Conservation (phyloP, 2,113 vertebrate species). For the Pantherophis guttatus region DNA sequence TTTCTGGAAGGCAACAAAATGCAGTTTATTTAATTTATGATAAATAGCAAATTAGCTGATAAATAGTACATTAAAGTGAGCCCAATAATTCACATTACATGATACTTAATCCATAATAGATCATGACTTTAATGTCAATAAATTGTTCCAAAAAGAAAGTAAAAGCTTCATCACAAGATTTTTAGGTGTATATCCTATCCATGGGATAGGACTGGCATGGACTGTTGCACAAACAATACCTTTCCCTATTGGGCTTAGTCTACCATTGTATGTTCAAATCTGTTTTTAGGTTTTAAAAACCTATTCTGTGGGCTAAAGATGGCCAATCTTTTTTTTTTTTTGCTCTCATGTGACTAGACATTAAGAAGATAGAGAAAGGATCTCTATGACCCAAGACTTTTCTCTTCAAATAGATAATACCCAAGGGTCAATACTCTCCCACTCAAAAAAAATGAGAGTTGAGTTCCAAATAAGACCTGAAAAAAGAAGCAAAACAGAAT, state of each 20-base stretch:
- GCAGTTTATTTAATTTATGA: not conserved
- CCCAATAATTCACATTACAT: not conserved
- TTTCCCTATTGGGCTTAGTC: not conserved
- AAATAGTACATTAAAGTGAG: not conserved
- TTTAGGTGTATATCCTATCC: not conserved
- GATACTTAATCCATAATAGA: conserved; percentile 24
- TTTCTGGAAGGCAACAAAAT: not conserved
- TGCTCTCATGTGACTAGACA: not conserved
- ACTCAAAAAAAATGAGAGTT: not conserved
- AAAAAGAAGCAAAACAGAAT: not conserved
- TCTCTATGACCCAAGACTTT: not conserved
- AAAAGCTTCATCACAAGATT: not conserved
- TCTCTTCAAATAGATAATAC: not conserved
- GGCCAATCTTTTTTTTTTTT: not conserved
- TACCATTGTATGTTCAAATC: not conserved
- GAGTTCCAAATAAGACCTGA: not conserved
- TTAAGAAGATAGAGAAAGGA: not conserved
- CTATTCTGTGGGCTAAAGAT: not conserved
- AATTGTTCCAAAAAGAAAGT: not conserved
- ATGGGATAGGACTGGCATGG: too few relatives aligned
- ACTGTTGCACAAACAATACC: not conserved
- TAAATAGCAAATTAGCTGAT: not conserved
- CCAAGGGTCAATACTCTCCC: not conserved
- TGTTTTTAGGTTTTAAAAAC: not conserved
- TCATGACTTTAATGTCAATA: not conserved